Conservation (phyloP, 2,113 vertebrate genomes). For the Menura novaehollandiae region DNA sequence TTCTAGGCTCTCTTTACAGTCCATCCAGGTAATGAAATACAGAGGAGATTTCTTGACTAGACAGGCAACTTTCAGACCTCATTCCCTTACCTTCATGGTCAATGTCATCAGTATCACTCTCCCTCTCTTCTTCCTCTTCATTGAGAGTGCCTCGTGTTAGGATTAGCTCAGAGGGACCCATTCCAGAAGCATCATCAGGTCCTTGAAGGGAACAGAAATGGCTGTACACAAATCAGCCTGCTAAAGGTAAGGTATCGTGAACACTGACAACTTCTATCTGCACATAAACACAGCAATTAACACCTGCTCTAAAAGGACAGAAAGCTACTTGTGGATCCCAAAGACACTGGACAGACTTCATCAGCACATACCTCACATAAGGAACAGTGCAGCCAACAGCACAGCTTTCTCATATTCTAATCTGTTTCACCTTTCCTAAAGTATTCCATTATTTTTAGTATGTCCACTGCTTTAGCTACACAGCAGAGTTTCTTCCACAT, state of each 20-base stretch:
- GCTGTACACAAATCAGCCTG: background rate
- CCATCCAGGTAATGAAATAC: background rate
- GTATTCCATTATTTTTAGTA: background rate
- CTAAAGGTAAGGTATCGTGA: background rate
- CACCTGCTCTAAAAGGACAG: background rate
- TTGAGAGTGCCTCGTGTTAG: conserved; percentile 82
- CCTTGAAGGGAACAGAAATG: conserved; percentile 26
- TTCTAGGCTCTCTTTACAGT: background rate
- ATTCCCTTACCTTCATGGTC: conserved; percentile 84
- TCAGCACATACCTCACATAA: background rate
- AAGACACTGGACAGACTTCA: background rate
- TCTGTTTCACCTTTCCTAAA: background rate
- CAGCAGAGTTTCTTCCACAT: background rate
- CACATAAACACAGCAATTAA: background rate
- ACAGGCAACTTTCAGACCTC: background rate
- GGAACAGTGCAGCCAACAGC: background rate
- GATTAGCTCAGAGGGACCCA: conserved; percentile 88
- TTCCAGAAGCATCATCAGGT: conserved; percentile 2
- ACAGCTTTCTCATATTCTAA: background rate
- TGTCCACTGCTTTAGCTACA: background rate
- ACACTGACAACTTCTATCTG: background rate
- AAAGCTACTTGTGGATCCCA: background rate
- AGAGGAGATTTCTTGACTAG: background rate
- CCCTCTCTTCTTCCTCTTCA: conserved; percentile 78
- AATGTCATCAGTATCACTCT: conserved; percentile 90